Percentiles rank a stretch among this genome's conserved stretches.
phyloP scores from a whole-genome alignment of 2,888 invertebrate species.

The Philonicus albiceps region DNA sequence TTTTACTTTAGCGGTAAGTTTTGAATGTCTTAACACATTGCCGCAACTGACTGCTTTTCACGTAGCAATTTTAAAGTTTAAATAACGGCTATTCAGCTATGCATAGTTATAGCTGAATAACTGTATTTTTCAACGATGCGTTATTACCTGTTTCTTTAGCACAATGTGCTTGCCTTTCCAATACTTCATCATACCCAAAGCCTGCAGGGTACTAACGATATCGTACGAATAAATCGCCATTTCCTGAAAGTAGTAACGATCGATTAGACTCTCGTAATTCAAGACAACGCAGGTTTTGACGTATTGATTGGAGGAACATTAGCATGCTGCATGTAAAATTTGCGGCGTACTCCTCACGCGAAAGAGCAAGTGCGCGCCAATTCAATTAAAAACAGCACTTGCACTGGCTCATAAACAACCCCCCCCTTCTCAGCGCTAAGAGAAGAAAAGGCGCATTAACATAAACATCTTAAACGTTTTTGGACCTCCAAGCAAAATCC shows the following conservation, averaged over 20 bases:
- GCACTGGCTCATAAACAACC: not conserved
- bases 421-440: not conserved
- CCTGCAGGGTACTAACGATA: constrained; percentile 96
- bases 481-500: constrained; percentile 17
- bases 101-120: not conserved
- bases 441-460: not conserved
- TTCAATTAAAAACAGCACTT: not conserved
- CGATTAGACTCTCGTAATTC: not conserved
- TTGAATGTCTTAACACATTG: not conserved
- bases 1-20: not conserved
- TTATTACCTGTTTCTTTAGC: constrained; percentile 84
- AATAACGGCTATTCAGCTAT: no score
- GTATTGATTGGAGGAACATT: not conserved
- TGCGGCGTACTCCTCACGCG: not conserved
- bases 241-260: constrained; percentile 66
- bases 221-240: constrained; percentile 97
- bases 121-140: not conserved
- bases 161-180: constrained; percentile 99
- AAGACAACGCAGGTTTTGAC: not conserved
- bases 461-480: constrained; percentile 18
- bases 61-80: not conserved
- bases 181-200: constrained; percentile 97
- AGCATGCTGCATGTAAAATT: not conserved
- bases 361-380: not conserved
- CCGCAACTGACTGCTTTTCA: not conserved